These are phyloP conservation scores for Pheosia tremula DNA, from an alignment of 2,888 invertebrate species.

Conservation along the genomic window DNA sequence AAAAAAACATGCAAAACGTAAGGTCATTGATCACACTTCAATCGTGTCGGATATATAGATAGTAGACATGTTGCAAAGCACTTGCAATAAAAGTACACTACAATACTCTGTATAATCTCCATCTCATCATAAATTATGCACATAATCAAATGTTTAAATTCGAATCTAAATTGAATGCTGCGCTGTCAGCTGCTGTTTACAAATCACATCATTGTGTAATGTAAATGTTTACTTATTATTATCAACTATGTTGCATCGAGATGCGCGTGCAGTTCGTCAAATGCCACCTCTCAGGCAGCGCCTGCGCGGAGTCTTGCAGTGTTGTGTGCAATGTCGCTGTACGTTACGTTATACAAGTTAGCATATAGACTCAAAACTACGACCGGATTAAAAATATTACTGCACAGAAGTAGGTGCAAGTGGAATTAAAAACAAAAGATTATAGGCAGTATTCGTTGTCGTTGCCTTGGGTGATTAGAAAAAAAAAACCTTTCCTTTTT, in stretches of 20 bases:
- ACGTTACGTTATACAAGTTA: constrained; percentile 44
- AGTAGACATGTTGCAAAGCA: too few relatives aligned
- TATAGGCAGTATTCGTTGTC: too few relatives aligned
- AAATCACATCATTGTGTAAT: constrained; percentile 27
- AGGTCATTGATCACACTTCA: too few relatives aligned
- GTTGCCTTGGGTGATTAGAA: too few relatives aligned
- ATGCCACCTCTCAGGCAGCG: constrained; percentile 21
- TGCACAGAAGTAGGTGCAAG: constrained; percentile 37
- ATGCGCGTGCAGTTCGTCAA: constrained; percentile 14
- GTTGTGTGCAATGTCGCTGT: constrained; percentile 46
- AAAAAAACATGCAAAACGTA: too few relatives aligned
- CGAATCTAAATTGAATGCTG: constrained; percentile 18
- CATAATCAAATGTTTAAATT: constrained; percentile 24
- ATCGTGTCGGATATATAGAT: too few relatives aligned
- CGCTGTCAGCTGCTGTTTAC: constrained; percentile 26
- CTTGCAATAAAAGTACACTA: background rate
- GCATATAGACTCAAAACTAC: constrained; percentile 36
- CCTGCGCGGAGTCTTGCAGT: constrained; percentile 19
- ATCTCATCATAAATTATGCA: background rate
- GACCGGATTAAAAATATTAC: constrained; percentile 20
- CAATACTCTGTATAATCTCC: background rate
- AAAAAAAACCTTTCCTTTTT: background rate
- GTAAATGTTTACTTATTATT: constrained; percentile 27
- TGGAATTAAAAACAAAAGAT: background rate
- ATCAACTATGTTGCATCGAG: constrained; percentile 10